A percentile compares a stretch with the other conserved stretches of the same genome.
These are phyloP conservation scores for Himantopus leucocephalus DNA, from an alignment of 2,113 vertebrate species.

Conservation along the genomic window DNA sequence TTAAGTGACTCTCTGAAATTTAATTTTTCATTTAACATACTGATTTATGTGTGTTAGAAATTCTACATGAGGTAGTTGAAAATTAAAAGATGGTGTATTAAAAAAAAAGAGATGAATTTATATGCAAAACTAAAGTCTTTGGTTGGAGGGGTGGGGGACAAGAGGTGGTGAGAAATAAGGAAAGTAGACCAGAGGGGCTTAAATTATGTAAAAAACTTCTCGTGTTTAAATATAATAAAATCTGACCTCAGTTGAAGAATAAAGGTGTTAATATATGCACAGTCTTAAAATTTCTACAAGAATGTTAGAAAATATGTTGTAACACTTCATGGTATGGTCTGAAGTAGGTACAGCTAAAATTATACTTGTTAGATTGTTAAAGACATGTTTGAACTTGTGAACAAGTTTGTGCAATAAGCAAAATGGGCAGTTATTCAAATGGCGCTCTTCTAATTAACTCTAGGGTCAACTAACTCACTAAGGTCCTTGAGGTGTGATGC, in stretches of 20 bases:
- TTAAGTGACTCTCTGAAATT: background rate
- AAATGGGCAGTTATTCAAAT: background rate
- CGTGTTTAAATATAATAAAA: background rate
- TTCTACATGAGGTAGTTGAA: background rate
- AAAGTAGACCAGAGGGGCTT: background rate
- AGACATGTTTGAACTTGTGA: slow-evolving; percentile 17
- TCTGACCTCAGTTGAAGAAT: background rate
- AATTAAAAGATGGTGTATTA: background rate
- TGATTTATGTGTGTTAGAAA: background rate
- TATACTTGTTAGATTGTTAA: background rate
- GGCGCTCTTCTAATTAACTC: background rate
- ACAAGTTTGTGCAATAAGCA: background rate
- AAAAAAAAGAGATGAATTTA: background rate
- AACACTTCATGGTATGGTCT: background rate
- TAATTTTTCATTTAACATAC: background rate
- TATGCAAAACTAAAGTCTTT: background rate
- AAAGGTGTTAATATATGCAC: background rate
- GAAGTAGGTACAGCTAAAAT: background rate
- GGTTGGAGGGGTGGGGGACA: background rate
- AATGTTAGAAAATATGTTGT: background rate
- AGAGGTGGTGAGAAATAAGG: background rate
- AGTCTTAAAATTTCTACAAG: background rate
- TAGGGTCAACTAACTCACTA: background rate
- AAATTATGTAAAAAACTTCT: background rate
- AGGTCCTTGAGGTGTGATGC: background rate